These are phyloP conservation scores for Malaclemys terrapin DNA, from an alignment of 2,113 vertebrate species.

Conservation along the genomic window DNA sequence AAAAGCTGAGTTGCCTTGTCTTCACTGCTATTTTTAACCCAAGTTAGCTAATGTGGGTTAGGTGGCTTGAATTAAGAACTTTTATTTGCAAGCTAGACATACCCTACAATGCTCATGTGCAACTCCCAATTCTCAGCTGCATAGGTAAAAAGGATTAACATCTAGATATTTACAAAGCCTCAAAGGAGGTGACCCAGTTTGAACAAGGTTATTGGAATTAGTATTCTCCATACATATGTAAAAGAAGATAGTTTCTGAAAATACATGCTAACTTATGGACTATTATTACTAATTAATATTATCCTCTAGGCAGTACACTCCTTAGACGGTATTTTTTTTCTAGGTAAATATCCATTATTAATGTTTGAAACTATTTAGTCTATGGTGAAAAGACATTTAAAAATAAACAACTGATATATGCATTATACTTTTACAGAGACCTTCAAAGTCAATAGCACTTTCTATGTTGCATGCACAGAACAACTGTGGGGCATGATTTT, in stretches of 20 bases:
- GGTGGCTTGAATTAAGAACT: neutral
- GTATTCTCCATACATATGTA: slow-evolving; percentile 32
- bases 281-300: slow-evolving; percentile 74
- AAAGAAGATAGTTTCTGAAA: slow-evolving; percentile 57
- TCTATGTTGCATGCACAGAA: slow-evolving; percentile 14
- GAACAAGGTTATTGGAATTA: slow-evolving; percentile 67
- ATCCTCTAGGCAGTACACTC: slow-evolving; percentile 69
- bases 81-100: neutral
- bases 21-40: neutral
- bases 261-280: slow-evolving; percentile 58
- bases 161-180: slow-evolving; percentile 81
- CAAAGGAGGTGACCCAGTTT: slow-evolving; percentile 83
- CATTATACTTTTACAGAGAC: slow-evolving; percentile 47
- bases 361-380: slow-evolving; percentile 67
- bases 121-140: slow-evolving; percentile 63
- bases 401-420: slow-evolving; percentile 59
- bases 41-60: neutral
- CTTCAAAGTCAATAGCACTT: slow-evolving; percentile 60
- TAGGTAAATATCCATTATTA: slow-evolving; percentile 76
- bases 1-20: neutral
- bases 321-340: slow-evolving; percentile 49
- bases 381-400: slow-evolving; percentile 42
- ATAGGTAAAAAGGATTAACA: slow-evolving; percentile 76
- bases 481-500: slow-evolving; percentile 48
- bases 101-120: neutral